Evolutionary conservation across 2,888 invertebrate species (phyloP), one percentile per base, ranked within the genome.

Genomic region (Reticulitermes lucifugus): DNA sequence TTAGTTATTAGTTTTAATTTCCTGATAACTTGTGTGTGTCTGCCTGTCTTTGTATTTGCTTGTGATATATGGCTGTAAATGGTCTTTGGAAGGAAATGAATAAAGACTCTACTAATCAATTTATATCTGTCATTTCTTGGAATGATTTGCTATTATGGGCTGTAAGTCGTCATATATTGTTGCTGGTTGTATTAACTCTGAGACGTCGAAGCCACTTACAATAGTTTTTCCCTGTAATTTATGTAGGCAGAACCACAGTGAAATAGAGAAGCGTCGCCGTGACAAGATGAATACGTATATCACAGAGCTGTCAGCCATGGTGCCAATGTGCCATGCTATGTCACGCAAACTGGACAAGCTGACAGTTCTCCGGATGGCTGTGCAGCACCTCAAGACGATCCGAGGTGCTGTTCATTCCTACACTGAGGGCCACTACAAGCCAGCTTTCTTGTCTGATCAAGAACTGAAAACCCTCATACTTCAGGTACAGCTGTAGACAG

Each of bases 271-370:
- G 90, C 93, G 98, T 0, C 93, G 98, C 0, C 93, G 98, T 55
- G 98, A 98, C 91, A 98, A 98, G 91, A 98, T 98, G 98, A 98
- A 98, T 92, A 96, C 96, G 0, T 98, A 98, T 91, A 98, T 98
- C 88, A 94, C 96, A 5, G 98, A 98, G 90, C 91, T 98, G 85
- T 96, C 97, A 83, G 93, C 96, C 25, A 96, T 98, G 94, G 94
- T 98, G 35, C 98, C 98, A 0, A 97, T 98, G 97, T 98, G 98
- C 90, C 96, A 96, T 88, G 97, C 97, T 6, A 96, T 98, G 96
- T 95, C 97, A 59, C 93, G 98, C 84, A 98, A 98, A 91, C 92
- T 98, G 89, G 98, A 98, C 92, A 98, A 98, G 91, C 92, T 98
- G 88, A 98, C 98, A 0, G 94, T 94, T 1, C 92, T 98, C 46